Percentiles rank a stretch among this genome's conserved stretches.
These are phyloP conservation scores for Quadroppia sp. DNA, from an alignment of 2,888 invertebrate species.

Conservation along the genomic window DNA sequence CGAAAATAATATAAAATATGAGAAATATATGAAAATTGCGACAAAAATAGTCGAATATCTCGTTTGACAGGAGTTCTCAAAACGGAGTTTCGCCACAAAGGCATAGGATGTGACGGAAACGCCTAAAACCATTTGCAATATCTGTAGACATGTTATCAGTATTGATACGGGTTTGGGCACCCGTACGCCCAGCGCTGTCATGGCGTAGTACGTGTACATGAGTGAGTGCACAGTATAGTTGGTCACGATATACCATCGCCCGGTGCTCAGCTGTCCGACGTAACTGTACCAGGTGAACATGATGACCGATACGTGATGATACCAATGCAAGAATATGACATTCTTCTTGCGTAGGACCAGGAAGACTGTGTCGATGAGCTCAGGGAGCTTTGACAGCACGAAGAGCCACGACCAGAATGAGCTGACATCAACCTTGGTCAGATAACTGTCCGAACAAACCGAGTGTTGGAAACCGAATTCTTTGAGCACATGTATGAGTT, in stretches of 20 bases:
- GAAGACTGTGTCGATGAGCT: slow-evolving; percentile 92
- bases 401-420: slow-evolving; percentile 98
- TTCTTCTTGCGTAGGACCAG: slow-evolving; percentile 82
- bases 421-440: no score
- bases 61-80: no score
- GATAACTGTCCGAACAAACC: no score
- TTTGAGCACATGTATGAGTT: no score
- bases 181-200: slow-evolving; percentile 76
- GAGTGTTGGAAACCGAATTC: no score
- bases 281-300: slow-evolving; percentile 78
- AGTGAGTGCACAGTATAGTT: slow-evolving; percentile 85
- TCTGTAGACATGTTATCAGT: slow-evolving; percentile 82
- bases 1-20: no score
- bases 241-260: slow-evolving; percentile 88
- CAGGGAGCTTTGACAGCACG: slow-evolving; percentile 91
- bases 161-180: slow-evolving; percentile 74
- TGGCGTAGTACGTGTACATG: slow-evolving; percentile 87
- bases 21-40: no score
- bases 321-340: slow-evolving; percentile 91
- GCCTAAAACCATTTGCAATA: slow-evolving; percentile 92
- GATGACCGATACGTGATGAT: slow-evolving; percentile 91
- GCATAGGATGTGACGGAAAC: no score
- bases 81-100: no score
- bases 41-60: no score
- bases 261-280: slow-evolving; percentile 59